phyloP scores from a whole-genome alignment of 2,113 vertebrate species.

The Varanus komodoensis region DNA sequence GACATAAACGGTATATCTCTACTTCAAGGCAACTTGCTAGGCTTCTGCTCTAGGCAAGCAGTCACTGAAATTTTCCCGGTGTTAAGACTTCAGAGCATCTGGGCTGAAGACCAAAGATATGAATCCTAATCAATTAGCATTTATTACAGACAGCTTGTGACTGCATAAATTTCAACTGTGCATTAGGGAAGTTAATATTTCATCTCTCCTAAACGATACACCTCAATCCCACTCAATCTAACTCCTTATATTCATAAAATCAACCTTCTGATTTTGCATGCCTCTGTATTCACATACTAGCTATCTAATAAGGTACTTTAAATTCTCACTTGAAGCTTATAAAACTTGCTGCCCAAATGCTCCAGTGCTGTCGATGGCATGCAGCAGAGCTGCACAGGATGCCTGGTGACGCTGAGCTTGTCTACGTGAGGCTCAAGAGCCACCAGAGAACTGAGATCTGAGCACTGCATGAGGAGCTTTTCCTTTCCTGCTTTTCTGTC shows the following conservation, averaged over 20 bases:
- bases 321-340: background rate
- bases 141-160: conserved; percentile 57
- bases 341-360: background rate
- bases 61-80: conserved; percentile 37
- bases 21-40: conserved; percentile 33
- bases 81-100: conserved; percentile 55
- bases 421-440: background rate
- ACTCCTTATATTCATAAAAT: background rate
- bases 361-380: background rate
- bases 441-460: no score
- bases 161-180: conserved; percentile 57
- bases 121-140: conserved; percentile 67
- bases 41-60: conserved; percentile 33
- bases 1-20: conserved; percentile 1
- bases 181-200: conserved; percentile 56
- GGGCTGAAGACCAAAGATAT: conserved; percentile 64
- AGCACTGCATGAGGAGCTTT: no score
- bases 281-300: background rate
- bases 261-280: background rate
- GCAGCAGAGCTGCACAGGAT: background rate
- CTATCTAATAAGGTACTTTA: background rate
- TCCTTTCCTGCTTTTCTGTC: no score
- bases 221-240: conserved; percentile 30
- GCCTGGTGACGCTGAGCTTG: background rate
- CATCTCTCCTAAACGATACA: conserved; percentile 22